Percentiles rank a stretch among this genome's conserved stretches.
Evolutionary conservation across 2,797 vertebrate species (phyloP).

Genomic region (Masticophis lateralis): DNA sequence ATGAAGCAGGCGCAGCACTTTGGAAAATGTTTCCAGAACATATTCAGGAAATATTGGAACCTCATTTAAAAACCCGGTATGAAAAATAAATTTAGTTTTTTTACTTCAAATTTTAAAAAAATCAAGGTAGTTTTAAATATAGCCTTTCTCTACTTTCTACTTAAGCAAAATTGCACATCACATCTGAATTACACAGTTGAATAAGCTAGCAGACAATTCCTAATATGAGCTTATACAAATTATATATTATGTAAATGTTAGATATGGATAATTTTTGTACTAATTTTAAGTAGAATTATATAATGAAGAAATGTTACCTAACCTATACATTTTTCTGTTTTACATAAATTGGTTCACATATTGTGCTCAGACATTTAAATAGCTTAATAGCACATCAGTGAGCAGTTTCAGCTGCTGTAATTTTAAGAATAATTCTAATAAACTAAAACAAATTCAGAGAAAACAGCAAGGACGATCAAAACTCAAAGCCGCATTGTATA

Average conservation of each 20-base stretch:
- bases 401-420: background rate
- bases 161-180: background rate
- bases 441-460: background rate
- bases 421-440: background rate
- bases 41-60: conserved; percentile 94
- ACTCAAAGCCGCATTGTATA: background rate
- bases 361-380: background rate
- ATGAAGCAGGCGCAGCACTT: conserved; percentile 83
- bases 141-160: background rate
- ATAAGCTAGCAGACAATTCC: background rate
- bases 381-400: background rate
- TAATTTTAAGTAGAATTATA: background rate
- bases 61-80: conserved; percentile 94
- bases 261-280: background rate
- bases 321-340: background rate
- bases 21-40: conserved; percentile 97
- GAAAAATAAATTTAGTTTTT: background rate
- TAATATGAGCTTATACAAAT: background rate
- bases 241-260: background rate
- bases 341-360: background rate
- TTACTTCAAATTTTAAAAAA: background rate
- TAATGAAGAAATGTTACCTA: background rate
- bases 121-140: background rate
- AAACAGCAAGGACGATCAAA: background rate
- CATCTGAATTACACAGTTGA: background rate